phyloP scores from a whole-genome alignment of 2,797 vertebrate genomes.

The Fistularia tabacaria region DNA sequence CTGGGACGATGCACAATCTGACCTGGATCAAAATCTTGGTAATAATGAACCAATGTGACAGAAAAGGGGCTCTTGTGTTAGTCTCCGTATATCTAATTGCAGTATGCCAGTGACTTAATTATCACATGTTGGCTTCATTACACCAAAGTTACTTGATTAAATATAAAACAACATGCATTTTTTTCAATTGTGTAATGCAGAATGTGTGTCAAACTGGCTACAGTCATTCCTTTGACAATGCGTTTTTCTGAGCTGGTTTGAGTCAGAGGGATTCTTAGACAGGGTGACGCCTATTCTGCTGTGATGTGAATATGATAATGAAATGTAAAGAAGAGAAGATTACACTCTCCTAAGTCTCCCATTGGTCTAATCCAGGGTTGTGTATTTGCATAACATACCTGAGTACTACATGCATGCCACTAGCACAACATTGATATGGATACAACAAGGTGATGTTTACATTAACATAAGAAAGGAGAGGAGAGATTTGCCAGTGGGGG shows the following conservation, averaged over 20 bases:
- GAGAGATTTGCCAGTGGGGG: conserved; percentile 26
- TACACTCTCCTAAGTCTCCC: conserved; percentile 57
- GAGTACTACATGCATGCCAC: conserved; percentile 28
- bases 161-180: too few species aligned
- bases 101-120: too few species aligned
- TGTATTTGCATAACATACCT: conserved; percentile 55
- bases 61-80: too few species aligned
- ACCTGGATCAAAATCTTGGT: too few species aligned
- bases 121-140: too few species aligned
- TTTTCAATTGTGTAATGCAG: too few species aligned
- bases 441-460: conserved; percentile 48
- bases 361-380: conserved; percentile 60
- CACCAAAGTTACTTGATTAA: too few species aligned
- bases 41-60: too few species aligned
- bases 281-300: conserved; percentile 36
- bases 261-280: conserved; percentile 56
- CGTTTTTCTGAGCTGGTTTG: conserved; percentile 19
- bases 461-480: conserved; percentile 35
- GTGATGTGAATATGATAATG: conserved; percentile 62
- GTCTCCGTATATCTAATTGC: too few species aligned
- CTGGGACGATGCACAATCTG: too few species aligned
- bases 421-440: conserved; percentile 43
- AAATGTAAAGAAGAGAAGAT: conserved; percentile 62
- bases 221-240: conserved; percentile 10
- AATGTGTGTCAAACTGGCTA: too few species aligned